Conservation (phyloP, 2,888 invertebrate species). For the Drosophila leonis region DNA sequence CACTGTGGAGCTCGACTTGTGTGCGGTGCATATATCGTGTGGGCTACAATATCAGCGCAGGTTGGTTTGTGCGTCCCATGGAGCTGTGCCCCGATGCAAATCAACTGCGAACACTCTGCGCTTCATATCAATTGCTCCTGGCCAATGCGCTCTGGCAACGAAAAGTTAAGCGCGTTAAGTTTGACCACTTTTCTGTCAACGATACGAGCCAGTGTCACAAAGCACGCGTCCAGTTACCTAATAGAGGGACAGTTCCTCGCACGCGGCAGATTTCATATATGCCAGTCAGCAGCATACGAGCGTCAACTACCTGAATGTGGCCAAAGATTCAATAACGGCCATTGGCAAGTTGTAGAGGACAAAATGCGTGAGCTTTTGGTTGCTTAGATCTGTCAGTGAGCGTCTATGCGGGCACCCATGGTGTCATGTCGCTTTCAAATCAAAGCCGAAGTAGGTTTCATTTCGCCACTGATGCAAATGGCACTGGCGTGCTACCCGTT, state of each 20-base stretch:
- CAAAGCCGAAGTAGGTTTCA: neutral
- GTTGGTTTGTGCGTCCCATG: slow-evolving; percentile 83
- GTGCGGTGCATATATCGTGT: slow-evolving; percentile 78
- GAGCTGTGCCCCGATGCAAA: slow-evolving; percentile 73
- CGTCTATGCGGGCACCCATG: slow-evolving; percentile 87
- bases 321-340: slow-evolving; percentile 87
- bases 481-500: neutral
- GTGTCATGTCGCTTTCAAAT: slow-evolving; percentile 84
- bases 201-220: slow-evolving; percentile 61
- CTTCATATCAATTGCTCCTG: slow-evolving; percentile 76
- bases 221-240: slow-evolving; percentile 24
- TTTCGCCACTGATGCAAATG: neutral
- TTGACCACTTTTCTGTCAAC: slow-evolving; percentile 81
- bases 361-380: slow-evolving; percentile 85
- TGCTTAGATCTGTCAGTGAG: slow-evolving; percentile 78
- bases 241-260: slow-evolving; percentile 80
- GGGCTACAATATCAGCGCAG: slow-evolving; percentile 78
- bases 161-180: slow-evolving; percentile 82
- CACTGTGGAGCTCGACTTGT: slow-evolving; percentile 66
- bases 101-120: slow-evolving; percentile 82
- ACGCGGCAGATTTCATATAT: slow-evolving; percentile 86
- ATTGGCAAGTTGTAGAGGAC: slow-evolving; percentile 87
- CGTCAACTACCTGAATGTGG: slow-evolving; percentile 87
- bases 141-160: slow-evolving; percentile 68
- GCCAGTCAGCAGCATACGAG: slow-evolving; percentile 86